These are phyloP conservation scores for Drosophila quinaria DNA, from an alignment of 2,888 invertebrate genomes.

Conservation along the genomic window DNA sequence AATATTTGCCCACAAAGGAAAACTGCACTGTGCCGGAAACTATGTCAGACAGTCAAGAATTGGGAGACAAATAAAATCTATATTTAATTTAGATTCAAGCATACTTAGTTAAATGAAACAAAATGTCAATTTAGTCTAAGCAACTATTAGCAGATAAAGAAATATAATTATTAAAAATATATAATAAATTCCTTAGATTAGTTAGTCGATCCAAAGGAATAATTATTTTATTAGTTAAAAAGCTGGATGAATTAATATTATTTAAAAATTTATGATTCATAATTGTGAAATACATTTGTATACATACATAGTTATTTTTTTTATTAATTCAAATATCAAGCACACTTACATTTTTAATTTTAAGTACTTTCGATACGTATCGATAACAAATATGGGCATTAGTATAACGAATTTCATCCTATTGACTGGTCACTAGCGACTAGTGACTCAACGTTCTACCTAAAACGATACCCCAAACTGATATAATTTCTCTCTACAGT, in stretches of 20 bases:
- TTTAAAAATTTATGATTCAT: no score
- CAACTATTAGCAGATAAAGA: constrained; percentile 2
- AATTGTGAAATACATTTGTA: no score
- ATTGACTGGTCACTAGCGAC: not conserved
- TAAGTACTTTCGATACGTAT: no score
- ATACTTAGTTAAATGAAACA: not conserved
- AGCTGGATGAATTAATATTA: not conserved
- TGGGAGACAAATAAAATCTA: constrained; percentile 8
- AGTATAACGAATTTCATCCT: not conserved
- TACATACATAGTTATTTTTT: no score
- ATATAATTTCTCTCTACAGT: not conserved
- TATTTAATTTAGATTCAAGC: constrained; percentile 30
- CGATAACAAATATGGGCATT: not conserved
- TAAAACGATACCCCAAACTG: not conserved
- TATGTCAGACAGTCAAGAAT: constrained; percentile 40
- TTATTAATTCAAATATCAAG: no score
- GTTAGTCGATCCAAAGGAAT: not conserved
- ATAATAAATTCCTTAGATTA: not conserved
- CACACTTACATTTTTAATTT: no score
- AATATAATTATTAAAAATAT: not conserved
- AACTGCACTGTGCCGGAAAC: constrained; percentile 24
- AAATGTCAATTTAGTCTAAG: constrained; percentile 3
- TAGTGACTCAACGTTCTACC: constrained; percentile 4
- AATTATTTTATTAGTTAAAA: not conserved
- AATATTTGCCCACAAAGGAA: constrained; percentile 52